Evolutionary conservation across 2,113 vertebrate species (phyloP).

Genomic region (Lontra canadensis): DNA sequence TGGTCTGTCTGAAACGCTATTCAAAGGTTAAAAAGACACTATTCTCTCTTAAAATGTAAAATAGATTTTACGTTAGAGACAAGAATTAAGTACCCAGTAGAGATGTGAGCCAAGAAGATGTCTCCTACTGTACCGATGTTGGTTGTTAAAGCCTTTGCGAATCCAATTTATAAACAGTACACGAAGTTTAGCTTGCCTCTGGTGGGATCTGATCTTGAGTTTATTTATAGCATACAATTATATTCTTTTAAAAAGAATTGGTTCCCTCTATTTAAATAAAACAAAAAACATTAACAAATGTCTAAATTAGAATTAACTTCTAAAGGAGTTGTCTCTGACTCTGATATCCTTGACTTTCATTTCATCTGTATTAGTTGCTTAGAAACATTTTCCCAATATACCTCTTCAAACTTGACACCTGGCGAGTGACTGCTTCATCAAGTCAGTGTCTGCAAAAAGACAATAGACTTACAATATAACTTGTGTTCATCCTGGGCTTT

Average conservation of each 20-base stretch:
- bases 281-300: slow-evolving; percentile 36
- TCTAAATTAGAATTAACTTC: slow-evolving; percentile 43
- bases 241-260: slow-evolving; percentile 26
- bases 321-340: slow-evolving; percentile 54
- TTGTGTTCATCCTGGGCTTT: background rate
- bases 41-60: slow-evolving; percentile 23
- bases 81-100: background rate
- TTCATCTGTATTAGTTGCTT: slow-evolving; percentile 33
- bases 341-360: background rate
- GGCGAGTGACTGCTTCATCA: background rate
- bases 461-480: background rate
- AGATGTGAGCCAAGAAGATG: background rate
- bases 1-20: background rate
- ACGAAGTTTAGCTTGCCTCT: background rate
- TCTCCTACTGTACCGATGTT: background rate
- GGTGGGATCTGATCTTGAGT: background rate
- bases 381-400: slow-evolving; percentile 1
- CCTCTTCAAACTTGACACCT: slow-evolving; percentile 15
- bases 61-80: background rate
- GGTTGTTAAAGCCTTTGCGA: slow-evolving; percentile 1
- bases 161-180: background rate
- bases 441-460: background rate
- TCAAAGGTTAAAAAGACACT: background rate
- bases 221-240: slow-evolving; percentile 37
- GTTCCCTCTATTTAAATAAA: slow-evolving; percentile 32